Evolutionary conservation across 2,797 vertebrate species (phyloP).

Genomic region (Danio kyathit): DNA sequence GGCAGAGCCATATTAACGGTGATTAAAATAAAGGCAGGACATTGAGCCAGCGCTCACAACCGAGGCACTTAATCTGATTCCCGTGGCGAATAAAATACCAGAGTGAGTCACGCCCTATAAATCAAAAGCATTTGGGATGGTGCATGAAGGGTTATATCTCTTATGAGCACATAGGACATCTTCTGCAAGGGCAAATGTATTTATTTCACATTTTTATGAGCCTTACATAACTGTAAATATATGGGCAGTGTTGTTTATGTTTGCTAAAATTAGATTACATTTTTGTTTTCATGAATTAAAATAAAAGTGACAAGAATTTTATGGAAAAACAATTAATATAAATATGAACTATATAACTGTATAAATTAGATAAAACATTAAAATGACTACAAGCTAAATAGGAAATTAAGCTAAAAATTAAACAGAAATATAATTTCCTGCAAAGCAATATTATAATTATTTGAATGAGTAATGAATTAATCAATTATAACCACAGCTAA

Average conservation of each 20-base stretch:
- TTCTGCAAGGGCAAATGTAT: constrained; percentile 17
- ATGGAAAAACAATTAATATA: neutral
- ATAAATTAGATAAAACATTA: no score
- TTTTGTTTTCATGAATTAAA: neutral
- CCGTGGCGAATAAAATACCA: constrained; percentile 50
- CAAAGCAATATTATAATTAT: no score
- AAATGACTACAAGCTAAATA: no score
- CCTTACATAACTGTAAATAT: neutral
- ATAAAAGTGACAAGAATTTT: neutral
- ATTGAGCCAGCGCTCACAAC: constrained; percentile 52
- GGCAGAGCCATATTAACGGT: constrained; percentile 35
- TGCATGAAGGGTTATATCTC: constrained; percentile 1
- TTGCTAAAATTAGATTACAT: neutral
- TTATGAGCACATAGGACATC: neutral
- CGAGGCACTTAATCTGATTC: constrained; percentile 59
- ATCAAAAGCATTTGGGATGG: constrained; percentile 55
- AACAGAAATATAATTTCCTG: no score
- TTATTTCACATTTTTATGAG: neutral
- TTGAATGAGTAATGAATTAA: no score
- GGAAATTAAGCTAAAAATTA: no score
- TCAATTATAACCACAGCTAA: no score
- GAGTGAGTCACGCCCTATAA: constrained; percentile 64
- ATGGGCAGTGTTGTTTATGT: neutral
- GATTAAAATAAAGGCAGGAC: constrained; percentile 66
- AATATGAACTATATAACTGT: neutral